Evolutionary conservation across 2,888 invertebrate species (phyloP).

Genomic region (Eudasyphora cyanicolor): DNA sequence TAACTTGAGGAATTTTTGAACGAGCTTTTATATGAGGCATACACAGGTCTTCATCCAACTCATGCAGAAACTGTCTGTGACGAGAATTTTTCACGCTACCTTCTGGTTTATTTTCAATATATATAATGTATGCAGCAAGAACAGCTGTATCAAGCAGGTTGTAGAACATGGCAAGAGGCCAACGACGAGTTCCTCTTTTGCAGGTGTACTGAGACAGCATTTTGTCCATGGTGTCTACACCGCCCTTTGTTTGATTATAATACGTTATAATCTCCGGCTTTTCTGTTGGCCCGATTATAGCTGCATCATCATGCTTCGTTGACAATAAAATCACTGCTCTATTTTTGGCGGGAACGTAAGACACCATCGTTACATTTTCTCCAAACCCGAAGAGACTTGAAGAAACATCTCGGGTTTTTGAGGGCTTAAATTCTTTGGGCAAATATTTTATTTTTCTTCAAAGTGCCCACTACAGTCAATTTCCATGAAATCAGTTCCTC

Average conservation of each 20-base stretch:
- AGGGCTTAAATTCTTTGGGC: slow-evolving; percentile 22
- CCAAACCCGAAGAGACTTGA: slow-evolving; percentile 20
- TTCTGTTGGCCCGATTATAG: neutral
- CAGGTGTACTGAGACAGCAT: slow-evolving; percentile 19
- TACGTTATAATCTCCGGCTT: neutral
- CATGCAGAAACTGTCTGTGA: too few relatives aligned
- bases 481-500: too few relatives aligned
- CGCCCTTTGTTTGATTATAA: neutral
- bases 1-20: neutral
- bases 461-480: slow-evolving; percentile 20
- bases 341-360: neutral
- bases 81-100: too few relatives aligned
- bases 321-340: neutral
- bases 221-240: slow-evolving; percentile 15
- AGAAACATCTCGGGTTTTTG: slow-evolving; percentile 1
- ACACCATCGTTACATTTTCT: neutral
- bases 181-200: slow-evolving; percentile 18
- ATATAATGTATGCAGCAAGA: neutral
- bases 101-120: slow-evolving; percentile 3
- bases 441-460: slow-evolving; percentile 28
- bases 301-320: too few relatives aligned
- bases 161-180: slow-evolving; percentile 4
- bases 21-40: too few relatives aligned
- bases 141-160: slow-evolving; percentile 8
- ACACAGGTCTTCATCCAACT: too few relatives aligned